These are phyloP conservation scores for Datnioides undecimradiatus DNA, from an alignment of 2,113 vertebrate genomes.

Conservation along the genomic window DNA sequence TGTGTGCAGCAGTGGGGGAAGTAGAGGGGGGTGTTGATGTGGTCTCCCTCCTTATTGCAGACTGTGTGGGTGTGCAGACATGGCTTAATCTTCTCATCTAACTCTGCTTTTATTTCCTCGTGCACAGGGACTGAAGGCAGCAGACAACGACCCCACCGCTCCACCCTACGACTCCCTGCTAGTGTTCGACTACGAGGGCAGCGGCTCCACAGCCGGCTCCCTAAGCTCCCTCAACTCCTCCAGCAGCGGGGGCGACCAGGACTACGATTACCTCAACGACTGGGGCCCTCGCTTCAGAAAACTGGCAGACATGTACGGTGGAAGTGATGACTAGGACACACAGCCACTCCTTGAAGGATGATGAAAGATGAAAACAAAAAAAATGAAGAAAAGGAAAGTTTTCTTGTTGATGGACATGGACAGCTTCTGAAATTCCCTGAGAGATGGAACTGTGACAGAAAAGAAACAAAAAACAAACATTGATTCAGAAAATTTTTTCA, in stretches of 20 bases:
- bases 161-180: conserved; percentile 98
- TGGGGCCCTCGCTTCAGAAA: conserved; percentile 99
- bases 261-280: conserved; percentile 99
- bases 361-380: conserved; percentile 28
- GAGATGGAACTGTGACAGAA: conserved; percentile 82
- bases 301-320: conserved; percentile 99
- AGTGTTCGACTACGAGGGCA: conserved; percentile 98
- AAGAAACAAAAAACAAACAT: conserved; percentile 68
- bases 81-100: conserved; percentile 54
- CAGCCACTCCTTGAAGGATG: conserved; percentile 39
- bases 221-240: conserved; percentile 98
- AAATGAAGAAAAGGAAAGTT: conserved; percentile 57
- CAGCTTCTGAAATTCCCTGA: conserved; percentile 90
- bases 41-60: conserved; percentile 34
- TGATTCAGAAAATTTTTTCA: conserved; percentile 75
- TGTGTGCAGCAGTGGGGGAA: conserved; percentile 30
- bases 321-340: conserved; percentile 90
- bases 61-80: conserved; percentile 17
- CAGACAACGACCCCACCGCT: conserved; percentile 96
- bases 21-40: conserved; percentile 2
- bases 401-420: conserved; percentile 85
- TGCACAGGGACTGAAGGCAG: conserved; percentile 94
- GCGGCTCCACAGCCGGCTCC: conserved; percentile 96
- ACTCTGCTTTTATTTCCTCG: conserved; percentile 28
- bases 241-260: conserved; percentile 97